Base-by-base conservation (phyloP, 2,797 vertebrate species). In the Zalophus californianus region DNA sequence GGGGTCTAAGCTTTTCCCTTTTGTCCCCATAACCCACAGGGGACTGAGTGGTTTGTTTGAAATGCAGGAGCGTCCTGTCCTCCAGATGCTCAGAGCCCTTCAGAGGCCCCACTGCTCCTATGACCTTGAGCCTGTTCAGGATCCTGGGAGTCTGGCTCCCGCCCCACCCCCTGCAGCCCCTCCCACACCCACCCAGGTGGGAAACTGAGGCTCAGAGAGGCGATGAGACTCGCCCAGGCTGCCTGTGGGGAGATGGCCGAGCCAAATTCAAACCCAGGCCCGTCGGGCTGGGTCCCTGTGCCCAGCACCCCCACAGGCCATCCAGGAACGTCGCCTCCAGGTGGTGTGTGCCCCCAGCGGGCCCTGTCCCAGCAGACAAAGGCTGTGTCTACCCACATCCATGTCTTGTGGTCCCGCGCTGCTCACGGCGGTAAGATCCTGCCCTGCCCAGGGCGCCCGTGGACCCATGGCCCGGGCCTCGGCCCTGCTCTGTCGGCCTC, bases 251-350 rank as follows among this genome's bases (percentile, higher is more conserved):
- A 29, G 32, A 44, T 7, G 54, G 38, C 14, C 10, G 35, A 56
- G 25, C 18, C 0, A 0, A 21, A 82, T 58, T 83, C 64, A 48
- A 80, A 68, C 21, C 41, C 11, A 14, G 50, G 62, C 21, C 38
- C 3, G 3, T 20, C 0, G 1, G 29, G 15, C 18, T 50, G n/a
- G 27, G 58, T 64, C 60, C 27, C 64, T 23, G 41, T 0, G 15
- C 29, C 41, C 21, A 0, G 11, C 27, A 0, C 0, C 7, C 23
- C 9, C 25, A 11, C 9, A 62, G 4, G 4, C 12, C 2, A 1
- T 52, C 11, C 35, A 44, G 32, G 78, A 93, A 66, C 1, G 3
- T 16, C 0, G 0, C 58, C 73, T 29, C 41, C 0, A 0, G 27
- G 25, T 0, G 10, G 35, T 56, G 21, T 54, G 5, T 12, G 27